Base-by-base conservation (phyloP, 2,888 invertebrate genomes). In the Papilio protenor region DNA sequence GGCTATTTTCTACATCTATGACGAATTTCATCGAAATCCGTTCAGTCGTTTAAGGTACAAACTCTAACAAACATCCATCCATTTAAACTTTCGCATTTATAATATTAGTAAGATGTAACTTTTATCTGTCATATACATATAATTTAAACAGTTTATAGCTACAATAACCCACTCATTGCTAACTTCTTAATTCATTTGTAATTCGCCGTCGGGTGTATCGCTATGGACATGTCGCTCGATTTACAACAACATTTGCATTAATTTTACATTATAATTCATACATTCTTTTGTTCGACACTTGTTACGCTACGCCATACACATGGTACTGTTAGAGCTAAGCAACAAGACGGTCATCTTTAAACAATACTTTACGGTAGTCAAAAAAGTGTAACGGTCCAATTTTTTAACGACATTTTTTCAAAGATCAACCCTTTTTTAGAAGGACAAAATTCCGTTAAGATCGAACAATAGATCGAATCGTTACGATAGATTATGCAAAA, bases 401-500 rank as follows among this genome's bases (percentile, higher is more conserved):
- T 84, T 91, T 92, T 92, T 90, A 92, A 92, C 91, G 90, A 88
- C 84, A 86, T 82, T 86, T 90, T 89, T 86, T 88, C 83, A 52
- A 83, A 85, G 83, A 84, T 81, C 82, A 92, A 92, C 93, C 93
- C 93, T 92, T 94, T 90, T 86, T 82, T 78, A 80, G 86, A 83
- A 79, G 73, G 45, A 70, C 49, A 27, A 84, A 85, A 90, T 86
- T 83, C 94, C 94, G 94, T 94, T 94, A 92, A 82, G 82, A 82
- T 71, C 86, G 84, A 88, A 92, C 90, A 92, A 92, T 91, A 84
- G 86, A 77, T 61, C 78, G 83, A 72, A 76, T 85, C 84, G 86
- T 85, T 84, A 83, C 89, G 89, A 94, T 94, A 94, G 93, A 94
- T 94, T 94, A 94, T 94, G 94, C 94, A 94, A 94, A 93, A 89